A percentile compares a stretch with the other conserved stretches of the same genome.
Evolutionary conservation across 1,140 invertebrate genomes (phyloP).

Genomic region (Vanessa tameamea): DNA sequence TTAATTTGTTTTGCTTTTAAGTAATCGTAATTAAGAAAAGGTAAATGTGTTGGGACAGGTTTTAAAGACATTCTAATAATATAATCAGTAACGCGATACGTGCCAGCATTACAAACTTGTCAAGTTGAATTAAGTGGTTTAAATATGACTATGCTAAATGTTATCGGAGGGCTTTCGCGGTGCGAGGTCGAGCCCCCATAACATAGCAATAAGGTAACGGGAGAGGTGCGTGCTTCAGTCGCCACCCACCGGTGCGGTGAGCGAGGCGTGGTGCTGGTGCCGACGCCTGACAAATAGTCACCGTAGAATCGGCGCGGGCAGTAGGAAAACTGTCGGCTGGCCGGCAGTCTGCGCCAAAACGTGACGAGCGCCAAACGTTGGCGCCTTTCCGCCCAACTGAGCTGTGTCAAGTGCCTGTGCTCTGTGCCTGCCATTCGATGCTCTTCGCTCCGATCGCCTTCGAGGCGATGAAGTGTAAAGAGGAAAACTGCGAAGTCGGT

Average conservation of each 20-base stretch:
- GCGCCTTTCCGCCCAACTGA: slow-evolving; percentile 49
- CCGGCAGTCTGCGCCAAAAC: slow-evolving; percentile 70
- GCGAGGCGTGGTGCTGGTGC: slow-evolving; percentile 67
- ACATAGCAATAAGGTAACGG: slow-evolving; percentile 77
- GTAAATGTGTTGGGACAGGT: too few relatives aligned
- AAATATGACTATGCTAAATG: slow-evolving; percentile 46
- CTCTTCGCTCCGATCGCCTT: slow-evolving; percentile 75
- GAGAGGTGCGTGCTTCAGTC: slow-evolving; percentile 71
- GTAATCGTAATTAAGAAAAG: too few relatives aligned
- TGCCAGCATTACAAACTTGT: not conserved
- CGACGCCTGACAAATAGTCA: slow-evolving; percentile 67
- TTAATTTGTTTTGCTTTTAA: too few relatives aligned
- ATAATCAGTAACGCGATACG: slow-evolving; percentile 1
- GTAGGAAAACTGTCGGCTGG: slow-evolving; percentile 62
- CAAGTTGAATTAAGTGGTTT: slow-evolving; percentile 17
- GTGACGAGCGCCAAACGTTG: slow-evolving; percentile 56
- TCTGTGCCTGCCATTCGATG: slow-evolving; percentile 71
- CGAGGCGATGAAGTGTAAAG: slow-evolving; percentile 81
- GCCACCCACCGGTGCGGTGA: slow-evolving; percentile 69
- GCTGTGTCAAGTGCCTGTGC: slow-evolving; percentile 64
- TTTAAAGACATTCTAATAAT: not conserved
- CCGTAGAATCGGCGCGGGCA: slow-evolving; percentile 58
- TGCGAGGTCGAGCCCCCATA: slow-evolving; percentile 75
- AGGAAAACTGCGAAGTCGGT: slow-evolving; percentile 80
- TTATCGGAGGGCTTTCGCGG: slow-evolving; percentile 65